Percentiles rank a stretch among this genome's conserved stretches.
These are phyloP conservation scores for Brachylomia viminalis DNA, from an alignment of 2,888 invertebrate genomes.

Conservation along the genomic window DNA sequence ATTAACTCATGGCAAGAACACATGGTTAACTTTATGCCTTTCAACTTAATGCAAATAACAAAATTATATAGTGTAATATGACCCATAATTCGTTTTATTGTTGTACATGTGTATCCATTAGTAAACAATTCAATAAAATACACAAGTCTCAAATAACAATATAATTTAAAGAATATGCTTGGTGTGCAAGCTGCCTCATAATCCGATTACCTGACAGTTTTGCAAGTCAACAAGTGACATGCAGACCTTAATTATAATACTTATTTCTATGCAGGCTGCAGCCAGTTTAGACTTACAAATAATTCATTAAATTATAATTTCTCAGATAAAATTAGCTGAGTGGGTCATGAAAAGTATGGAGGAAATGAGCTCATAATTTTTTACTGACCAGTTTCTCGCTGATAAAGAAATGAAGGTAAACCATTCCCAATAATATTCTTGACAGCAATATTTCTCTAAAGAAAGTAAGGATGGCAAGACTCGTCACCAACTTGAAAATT, in stretches of 20 bases:
- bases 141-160: not conserved
- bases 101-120: not conserved
- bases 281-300: not conserved
- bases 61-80: not conserved
- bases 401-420: not conserved
- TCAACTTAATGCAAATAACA: not conserved
- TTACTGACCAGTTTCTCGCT: not conserved
- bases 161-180: conserved; percentile 22
- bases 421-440: not conserved
- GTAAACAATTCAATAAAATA: conserved; percentile 36
- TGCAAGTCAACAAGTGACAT: conserved; percentile 17
- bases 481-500: too few relatives aligned
- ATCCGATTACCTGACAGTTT: conserved; percentile 22
- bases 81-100: not conserved
- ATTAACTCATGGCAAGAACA: not conserved
- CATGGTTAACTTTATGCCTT: not conserved
- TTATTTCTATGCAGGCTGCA: conserved; percentile 23
- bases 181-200: conserved; percentile 26
- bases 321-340: not conserved
- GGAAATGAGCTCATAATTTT: not conserved
- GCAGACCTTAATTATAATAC: not conserved
- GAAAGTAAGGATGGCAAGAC: too few relatives aligned
- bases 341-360: not conserved
- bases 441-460: not conserved
- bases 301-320: not conserved